Percentiles rank a stretch among this genome's conserved stretches.
These are phyloP conservation scores for Popillia japonica DNA, from an alignment of 1,140 invertebrate genomes.

Conservation along the genomic window DNA sequence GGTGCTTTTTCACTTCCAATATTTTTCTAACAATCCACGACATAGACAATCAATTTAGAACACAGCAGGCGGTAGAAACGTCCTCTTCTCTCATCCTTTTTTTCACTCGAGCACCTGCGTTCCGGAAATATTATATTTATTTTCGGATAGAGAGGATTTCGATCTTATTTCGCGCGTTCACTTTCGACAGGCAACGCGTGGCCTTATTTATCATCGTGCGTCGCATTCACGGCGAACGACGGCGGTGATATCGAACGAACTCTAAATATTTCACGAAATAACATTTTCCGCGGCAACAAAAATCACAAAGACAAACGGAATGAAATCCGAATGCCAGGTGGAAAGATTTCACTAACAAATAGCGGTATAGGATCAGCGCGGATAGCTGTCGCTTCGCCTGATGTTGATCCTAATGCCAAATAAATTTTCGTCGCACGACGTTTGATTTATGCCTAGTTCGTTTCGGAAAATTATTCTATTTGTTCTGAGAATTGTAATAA, in stretches of 20 bases:
- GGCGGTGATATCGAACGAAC: not conserved
- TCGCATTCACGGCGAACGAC: conserved; percentile 2
- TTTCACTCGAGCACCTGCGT: conserved; percentile 1
- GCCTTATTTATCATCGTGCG: conserved; percentile 19
- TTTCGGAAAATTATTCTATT: not conserved
- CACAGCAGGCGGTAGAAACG: not conserved
- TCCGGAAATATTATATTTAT: conserved; percentile 28
- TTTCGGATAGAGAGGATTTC: conserved; percentile 13
- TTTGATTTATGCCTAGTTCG: conserved; percentile 8
- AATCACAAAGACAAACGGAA: conserved; percentile 29
- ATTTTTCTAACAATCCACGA: not conserved
- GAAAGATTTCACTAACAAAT: conserved; percentile 25
- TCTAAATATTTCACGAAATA: conserved; percentile 24
- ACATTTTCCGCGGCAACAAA: not conserved
- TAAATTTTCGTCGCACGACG: not conserved
- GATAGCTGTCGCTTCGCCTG: conserved; percentile 21
- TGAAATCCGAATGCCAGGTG: conserved; percentile 14
- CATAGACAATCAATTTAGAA: not conserved
- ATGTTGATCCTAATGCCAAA: conserved; percentile 29
- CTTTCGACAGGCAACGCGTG: not conserved
- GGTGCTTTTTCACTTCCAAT: not conserved
- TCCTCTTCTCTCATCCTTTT: not conserved
- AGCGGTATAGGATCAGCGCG: not conserved
- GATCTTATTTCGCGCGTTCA: conserved; percentile 22
- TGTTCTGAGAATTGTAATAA: not conserved